phyloP scores from a whole-genome alignment of 2,113 vertebrate species.

The Natator depressus region DNA sequence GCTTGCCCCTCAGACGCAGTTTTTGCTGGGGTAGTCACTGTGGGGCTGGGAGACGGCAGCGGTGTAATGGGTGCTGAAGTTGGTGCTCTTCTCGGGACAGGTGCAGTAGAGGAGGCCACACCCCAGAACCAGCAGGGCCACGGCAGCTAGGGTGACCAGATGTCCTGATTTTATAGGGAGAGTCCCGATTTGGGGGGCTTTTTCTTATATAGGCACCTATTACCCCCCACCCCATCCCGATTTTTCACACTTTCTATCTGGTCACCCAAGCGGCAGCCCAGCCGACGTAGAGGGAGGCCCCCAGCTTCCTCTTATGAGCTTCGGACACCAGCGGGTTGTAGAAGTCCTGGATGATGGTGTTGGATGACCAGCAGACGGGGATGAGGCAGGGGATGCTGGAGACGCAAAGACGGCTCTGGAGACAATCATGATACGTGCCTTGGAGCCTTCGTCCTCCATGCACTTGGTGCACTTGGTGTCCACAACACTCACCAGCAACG shows the following conservation, averaged over 20 bases:
- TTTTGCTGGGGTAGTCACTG: conserved; percentile 72
- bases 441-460: conserved; percentile 83
- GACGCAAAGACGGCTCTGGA: conserved; percentile 81
- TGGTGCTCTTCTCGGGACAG: conserved; percentile 54
- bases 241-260: too few relatives aligned
- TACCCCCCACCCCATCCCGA: too few relatives aligned
- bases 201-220: too few relatives aligned
- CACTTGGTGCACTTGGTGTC: conserved; percentile 92
- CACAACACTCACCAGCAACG: conserved; percentile 82
- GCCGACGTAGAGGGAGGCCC: neutral
- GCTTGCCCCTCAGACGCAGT: conserved; percentile 60
- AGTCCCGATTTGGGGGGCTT: too few relatives aligned
- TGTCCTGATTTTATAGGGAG: too few relatives aligned
- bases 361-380: conserved; percentile 72
- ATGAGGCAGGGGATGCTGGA: conserved; percentile 77
- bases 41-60: conserved; percentile 38
- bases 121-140: conserved; percentile 67
- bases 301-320: conserved; percentile 69
- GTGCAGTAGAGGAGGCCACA: conserved; percentile 70
- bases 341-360: conserved; percentile 73
- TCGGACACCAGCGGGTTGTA: conserved; percentile 71
- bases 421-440: conserved; percentile 84
- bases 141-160: neutral
- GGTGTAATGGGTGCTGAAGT: conserved; percentile 66
- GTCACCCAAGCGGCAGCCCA: too few relatives aligned